These are phyloP conservation scores for Phylloscopus trochiloides DNA, from an alignment of 2,113 vertebrate genomes.

Conservation along the genomic window DNA sequence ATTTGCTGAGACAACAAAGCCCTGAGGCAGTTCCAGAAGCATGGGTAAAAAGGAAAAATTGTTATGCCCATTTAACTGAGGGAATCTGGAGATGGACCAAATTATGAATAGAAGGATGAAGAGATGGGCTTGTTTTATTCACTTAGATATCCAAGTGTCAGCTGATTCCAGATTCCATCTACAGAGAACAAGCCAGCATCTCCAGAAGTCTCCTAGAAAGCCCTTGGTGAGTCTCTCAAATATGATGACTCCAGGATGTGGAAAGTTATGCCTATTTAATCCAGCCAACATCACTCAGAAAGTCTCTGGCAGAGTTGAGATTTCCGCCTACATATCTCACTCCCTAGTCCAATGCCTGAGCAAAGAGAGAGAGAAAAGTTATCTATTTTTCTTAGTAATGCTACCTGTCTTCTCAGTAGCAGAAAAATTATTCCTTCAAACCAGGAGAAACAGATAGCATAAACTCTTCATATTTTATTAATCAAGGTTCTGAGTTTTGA, in stretches of 20 bases:
- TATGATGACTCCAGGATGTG: background rate
- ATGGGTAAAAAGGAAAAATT: background rate
- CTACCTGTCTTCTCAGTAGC: background rate
- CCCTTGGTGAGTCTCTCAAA: background rate
- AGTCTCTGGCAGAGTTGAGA: background rate
- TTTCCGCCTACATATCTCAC: background rate
- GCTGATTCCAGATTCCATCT: background rate
- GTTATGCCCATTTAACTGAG: background rate
- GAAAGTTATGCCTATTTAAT: background rate
- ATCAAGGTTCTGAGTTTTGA: slow-evolving; percentile 13
- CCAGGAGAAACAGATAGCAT: background rate
- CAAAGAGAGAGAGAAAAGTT: background rate
- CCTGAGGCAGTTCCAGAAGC: background rate
- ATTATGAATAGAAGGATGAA: background rate
- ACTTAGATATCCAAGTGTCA: background rate
- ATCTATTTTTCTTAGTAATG: background rate
- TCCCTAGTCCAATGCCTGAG: background rate
- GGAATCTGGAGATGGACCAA: background rate
- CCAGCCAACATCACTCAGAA: background rate
- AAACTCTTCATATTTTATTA: slow-evolving; percentile 55
- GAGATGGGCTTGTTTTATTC: background rate
- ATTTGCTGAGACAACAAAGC: background rate
- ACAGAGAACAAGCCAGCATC: background rate
- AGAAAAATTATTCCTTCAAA: slow-evolving; percentile 21
- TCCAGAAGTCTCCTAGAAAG: background rate